phyloP scores from a whole-genome alignment of 2,113 vertebrate species.

The Pterocles burchelli region DNA sequence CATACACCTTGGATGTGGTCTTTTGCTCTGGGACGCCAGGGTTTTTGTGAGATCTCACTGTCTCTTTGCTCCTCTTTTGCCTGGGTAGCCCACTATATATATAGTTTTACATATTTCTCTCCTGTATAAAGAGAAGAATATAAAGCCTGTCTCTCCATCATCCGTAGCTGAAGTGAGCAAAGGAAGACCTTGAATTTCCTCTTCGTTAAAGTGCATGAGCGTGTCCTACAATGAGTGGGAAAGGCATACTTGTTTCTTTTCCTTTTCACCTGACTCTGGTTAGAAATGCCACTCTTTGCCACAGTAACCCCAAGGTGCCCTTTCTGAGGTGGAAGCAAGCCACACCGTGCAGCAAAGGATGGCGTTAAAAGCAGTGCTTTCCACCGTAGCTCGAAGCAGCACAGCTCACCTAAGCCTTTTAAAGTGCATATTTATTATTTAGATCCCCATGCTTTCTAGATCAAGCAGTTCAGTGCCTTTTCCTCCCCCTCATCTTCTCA shows the following conservation, averaged over 20 bases:
- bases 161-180: neutral
- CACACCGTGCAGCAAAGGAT: neutral
- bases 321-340: neutral
- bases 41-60: neutral
- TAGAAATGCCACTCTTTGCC: neutral
- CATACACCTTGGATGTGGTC: neutral
- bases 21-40: neutral
- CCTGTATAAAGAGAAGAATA: neutral
- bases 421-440: neutral
- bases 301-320: neutral
- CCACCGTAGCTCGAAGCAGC: neutral
- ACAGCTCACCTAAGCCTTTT: neutral
- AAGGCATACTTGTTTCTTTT: neutral
- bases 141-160: neutral
- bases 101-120: neutral
- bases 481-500: neutral
- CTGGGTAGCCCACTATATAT: neutral
- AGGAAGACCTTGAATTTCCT: neutral
- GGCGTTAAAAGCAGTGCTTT: neutral
- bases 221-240: neutral
- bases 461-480: neutral
- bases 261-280: neutral
- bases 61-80: neutral
- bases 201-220: neutral
- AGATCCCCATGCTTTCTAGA: neutral